phyloP scores from a whole-genome alignment of 2,113 vertebrate species.

The Nematolebias whitei region DNA sequence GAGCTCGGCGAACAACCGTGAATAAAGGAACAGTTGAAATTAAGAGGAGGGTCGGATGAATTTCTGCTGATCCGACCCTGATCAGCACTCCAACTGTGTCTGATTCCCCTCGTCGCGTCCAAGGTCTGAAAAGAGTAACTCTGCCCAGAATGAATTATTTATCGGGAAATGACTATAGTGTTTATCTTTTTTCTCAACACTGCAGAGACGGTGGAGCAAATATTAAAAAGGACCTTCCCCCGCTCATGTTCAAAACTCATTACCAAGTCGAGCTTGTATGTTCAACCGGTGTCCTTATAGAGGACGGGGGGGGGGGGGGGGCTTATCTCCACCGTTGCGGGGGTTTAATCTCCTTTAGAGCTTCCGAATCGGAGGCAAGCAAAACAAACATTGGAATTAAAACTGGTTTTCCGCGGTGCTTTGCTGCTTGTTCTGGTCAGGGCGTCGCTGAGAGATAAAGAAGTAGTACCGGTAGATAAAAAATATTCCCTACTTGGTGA shows the following conservation, averaged over 20 bases:
- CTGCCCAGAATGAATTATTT: slow-evolving; percentile 61
- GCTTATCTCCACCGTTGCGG: slow-evolving; percentile 12
- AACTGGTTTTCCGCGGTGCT: background rate
- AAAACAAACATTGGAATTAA: slow-evolving; percentile 20
- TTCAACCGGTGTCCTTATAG: slow-evolving; percentile 27
- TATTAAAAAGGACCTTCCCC: background rate
- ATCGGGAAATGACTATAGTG: slow-evolving; percentile 30
- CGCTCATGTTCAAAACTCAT: slow-evolving; percentile 28
- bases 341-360: slow-evolving; percentile 35
- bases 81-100: no score
- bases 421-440: slow-evolving; percentile 2
- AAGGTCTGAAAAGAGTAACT: slow-evolving; percentile 46
- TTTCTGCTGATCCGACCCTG: background rate
- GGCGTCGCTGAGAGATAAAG: slow-evolving; percentile 14
- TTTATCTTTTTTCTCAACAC: slow-evolving; percentile 1
- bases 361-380: background rate
- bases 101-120: background rate
- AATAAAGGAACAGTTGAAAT: no score
- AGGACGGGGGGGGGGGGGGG: background rate
- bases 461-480: slow-evolving; percentile 24
- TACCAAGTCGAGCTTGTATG: slow-evolving; percentile 23
- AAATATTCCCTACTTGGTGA: slow-evolving; percentile 12
- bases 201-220: background rate
- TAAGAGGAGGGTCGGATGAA: no score
- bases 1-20: background rate